Conservation (phyloP, 2,888 invertebrate genomes). For the Cerceris ruficornis region DNA sequence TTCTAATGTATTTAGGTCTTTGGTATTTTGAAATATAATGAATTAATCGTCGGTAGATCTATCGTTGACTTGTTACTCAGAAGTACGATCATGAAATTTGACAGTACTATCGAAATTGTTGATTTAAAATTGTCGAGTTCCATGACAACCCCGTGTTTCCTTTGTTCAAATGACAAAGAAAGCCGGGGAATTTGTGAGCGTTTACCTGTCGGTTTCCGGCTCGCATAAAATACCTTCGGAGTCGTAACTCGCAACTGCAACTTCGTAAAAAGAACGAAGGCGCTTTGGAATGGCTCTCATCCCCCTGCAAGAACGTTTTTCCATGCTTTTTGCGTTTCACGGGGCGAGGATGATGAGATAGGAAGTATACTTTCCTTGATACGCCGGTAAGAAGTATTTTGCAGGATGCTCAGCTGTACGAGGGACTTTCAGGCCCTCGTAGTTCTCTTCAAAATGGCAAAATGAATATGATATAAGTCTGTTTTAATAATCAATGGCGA, state of each 20-base stretch:
- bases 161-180: slow-evolving; percentile 4
- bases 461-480: too few relatives aligned
- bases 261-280: slow-evolving; percentile 22
- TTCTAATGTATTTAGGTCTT: too few relatives aligned
- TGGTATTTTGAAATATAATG: too few relatives aligned
- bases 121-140: too few relatives aligned
- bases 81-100: too few relatives aligned
- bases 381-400: neutral
- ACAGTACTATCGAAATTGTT: too few relatives aligned
- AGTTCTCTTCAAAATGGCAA: neutral
- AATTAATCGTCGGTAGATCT: too few relatives aligned
- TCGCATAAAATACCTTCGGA: slow-evolving; percentile 10
- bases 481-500: too few relatives aligned
- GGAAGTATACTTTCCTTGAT: neutral
- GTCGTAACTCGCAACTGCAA: slow-evolving; percentile 32
- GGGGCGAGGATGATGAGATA: neutral
- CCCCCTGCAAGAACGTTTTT: neutral
- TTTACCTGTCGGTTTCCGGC: slow-evolving; percentile 28
- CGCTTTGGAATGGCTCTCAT: slow-evolving; percentile 1
- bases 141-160: too few relatives aligned
- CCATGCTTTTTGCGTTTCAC: slow-evolving; percentile 3
- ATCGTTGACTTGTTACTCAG: too few relatives aligned
- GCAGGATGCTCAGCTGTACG: neutral
- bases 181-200: neutral
- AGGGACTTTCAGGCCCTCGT: neutral